phyloP scores from a whole-genome alignment of 2,797 vertebrate species.

The Sebastes alutus region DNA sequence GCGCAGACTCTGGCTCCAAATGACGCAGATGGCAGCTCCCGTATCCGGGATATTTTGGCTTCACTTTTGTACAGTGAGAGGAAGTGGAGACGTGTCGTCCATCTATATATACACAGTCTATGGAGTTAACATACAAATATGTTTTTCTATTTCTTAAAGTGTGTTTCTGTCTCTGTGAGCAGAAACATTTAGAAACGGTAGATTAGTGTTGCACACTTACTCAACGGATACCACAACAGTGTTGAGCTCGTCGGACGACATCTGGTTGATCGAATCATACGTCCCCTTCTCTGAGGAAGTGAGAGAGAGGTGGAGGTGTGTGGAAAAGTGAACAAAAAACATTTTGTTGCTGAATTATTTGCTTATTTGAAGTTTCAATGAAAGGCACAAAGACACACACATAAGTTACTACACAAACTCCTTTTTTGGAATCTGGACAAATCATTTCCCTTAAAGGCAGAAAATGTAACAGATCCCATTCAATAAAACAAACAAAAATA shows the following conservation, averaged over 20 bases:
- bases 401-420: background rate
- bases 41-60: no score
- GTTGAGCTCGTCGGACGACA: slow-evolving; percentile 88
- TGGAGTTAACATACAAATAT: background rate
- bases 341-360: background rate
- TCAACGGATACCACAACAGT: slow-evolving; percentile 92
- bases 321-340: background rate
- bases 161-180: background rate
- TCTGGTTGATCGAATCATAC: slow-evolving; percentile 83
- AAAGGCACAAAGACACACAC: background rate
- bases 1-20: no score
- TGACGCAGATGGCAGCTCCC: no score
- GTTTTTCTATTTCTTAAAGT: background rate
- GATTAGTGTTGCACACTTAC: slow-evolving; percentile 83
- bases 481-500: background rate
- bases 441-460: background rate
- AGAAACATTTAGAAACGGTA: background rate
- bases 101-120: no score
- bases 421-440: background rate
- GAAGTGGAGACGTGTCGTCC: no score
- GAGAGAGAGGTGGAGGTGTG: background rate
- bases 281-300: slow-evolving; percentile 80
- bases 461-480: background rate
- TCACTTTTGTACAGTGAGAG: no score
- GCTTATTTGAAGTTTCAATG: background rate